Evolutionary conservation across 2,113 vertebrate species (phyloP).

Genomic region (Spea multiplicata): DNA sequence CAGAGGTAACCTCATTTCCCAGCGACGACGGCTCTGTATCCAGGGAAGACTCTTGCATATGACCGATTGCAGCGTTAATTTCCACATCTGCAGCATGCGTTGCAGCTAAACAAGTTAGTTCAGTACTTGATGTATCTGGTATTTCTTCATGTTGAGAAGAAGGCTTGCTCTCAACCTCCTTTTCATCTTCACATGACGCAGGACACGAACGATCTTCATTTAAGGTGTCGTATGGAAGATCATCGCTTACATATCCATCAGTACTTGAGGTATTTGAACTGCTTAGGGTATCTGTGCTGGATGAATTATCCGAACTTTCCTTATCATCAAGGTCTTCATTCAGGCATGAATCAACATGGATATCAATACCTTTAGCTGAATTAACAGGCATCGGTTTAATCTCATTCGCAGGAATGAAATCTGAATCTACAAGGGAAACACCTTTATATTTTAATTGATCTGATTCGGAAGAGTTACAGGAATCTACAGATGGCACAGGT

Average conservation of each 20-base stretch:
- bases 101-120: not conserved
- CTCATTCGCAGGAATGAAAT: slow-evolving; percentile 45
- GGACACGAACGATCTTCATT: not conserved
- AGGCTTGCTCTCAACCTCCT: not conserved
- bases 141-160: not conserved
- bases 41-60: slow-evolving; percentile 5
- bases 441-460: slow-evolving; percentile 45
- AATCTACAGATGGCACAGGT: slow-evolving; percentile 41
- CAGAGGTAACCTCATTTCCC: slow-evolving; percentile 43
- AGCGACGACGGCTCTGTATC: slow-evolving; percentile 46
- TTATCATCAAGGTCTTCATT: not conserved
- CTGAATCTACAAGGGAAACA: slow-evolving; percentile 46
- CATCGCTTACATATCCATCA: slow-evolving; percentile 39
- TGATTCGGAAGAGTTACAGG: slow-evolving; percentile 14
- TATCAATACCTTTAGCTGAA: not conserved
- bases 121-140: too few relatives aligned
- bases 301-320: not conserved
- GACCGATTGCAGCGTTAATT: not conserved
- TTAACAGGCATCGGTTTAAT: slow-evolving; percentile 53
- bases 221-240: slow-evolving; percentile 27
- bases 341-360: not conserved
- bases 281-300: slow-evolving; percentile 9
- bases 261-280: slow-evolving; percentile 32
- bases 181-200: not conserved
- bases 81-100: not conserved